Evolutionary conservation across 1,140 invertebrate genomes (phyloP), one percentile per base, ranked within the genome.

Genomic region (Dufourea novaeangliae): DNA sequence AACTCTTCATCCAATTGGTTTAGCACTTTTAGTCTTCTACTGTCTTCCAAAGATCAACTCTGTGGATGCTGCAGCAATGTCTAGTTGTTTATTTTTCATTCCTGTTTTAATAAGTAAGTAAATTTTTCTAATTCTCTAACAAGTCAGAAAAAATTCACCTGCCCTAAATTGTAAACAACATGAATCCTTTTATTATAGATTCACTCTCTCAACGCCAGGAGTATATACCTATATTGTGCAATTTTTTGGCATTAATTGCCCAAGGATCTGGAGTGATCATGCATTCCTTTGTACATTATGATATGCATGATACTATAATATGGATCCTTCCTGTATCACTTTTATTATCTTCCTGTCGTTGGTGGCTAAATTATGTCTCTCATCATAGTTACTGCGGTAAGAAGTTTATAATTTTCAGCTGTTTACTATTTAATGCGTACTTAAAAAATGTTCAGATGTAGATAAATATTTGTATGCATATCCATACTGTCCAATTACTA

Each of bases 41-140:
- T 95, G 98, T 22, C 93, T 99, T 20, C 98, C 98, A 0, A 94
- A 97, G 87, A 90, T 98, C 25, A 97, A 98, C 91, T 96, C 97
- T 11, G 94, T 98, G n/a, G 96, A 97, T 92, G 97, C 96, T 6
- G 95, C 97, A 12, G 96, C 98, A 94, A 92, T 98, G 27, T 97
- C 97, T 10, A 98, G 97, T 92, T 98, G 96, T 85, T 93, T 98
- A 44, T 98, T 96, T 89, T 94, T 98, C 22, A 90, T 98, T 6
- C 98, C 98, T 0, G 95, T 94, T 27, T 89, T 96, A 27, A 91
- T 96, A 62, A 94, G 95, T 95, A 92, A 92, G 82, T 81, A 50
- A 66, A 12, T 32, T 14, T 8, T 29, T 56, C 67, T 71, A 57
- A n/a, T 0, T 94, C 94, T 27, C 90, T 96, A 25, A 91, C 96